These are phyloP conservation scores for Parnassius smintheus DNA, from an alignment of 2,888 invertebrate species.

Conservation along the genomic window DNA sequence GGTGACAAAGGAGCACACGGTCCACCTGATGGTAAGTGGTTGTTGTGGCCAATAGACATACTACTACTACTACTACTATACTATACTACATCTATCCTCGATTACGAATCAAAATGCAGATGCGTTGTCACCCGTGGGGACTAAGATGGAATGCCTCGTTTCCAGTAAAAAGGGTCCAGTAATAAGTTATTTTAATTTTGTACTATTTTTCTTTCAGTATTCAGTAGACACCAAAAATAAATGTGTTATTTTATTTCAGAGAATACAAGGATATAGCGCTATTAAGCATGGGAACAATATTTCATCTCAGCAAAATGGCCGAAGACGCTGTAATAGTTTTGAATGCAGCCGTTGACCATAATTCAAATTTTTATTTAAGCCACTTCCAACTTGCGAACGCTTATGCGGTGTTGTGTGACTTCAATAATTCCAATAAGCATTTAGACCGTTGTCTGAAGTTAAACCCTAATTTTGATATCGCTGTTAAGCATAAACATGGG, in stretches of 20 bases:
- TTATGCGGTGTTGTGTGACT: constrained; percentile 86
- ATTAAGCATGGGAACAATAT: constrained; percentile 86
- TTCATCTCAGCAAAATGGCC: constrained; percentile 84
- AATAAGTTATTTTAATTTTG: no score
- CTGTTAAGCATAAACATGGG: constrained; percentile 82
- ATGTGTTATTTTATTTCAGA: constrained; percentile 65
- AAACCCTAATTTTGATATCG: constrained; percentile 82
- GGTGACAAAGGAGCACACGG: no score
- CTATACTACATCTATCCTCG: no score
- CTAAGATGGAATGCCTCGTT: no score
- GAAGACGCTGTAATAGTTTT: constrained; percentile 88
- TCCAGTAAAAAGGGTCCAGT: no score
- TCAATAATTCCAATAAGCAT: constrained; percentile 83
- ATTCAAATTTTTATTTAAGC: constrained; percentile 80
- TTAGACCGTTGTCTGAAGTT: constrained; percentile 84
- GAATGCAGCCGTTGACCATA: constrained; percentile 87
- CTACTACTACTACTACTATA: no score
- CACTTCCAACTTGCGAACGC: constrained; percentile 88
- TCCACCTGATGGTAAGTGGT: no score
- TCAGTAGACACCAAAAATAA: no score
- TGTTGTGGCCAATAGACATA: no score
- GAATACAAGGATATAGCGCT: constrained; percentile 86
- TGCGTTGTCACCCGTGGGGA: no score
- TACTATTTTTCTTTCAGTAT: no score
- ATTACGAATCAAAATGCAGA: no score